These are phyloP conservation scores for Mustela nigripes DNA, from an alignment of 2,113 vertebrate species.

Conservation along the genomic window DNA sequence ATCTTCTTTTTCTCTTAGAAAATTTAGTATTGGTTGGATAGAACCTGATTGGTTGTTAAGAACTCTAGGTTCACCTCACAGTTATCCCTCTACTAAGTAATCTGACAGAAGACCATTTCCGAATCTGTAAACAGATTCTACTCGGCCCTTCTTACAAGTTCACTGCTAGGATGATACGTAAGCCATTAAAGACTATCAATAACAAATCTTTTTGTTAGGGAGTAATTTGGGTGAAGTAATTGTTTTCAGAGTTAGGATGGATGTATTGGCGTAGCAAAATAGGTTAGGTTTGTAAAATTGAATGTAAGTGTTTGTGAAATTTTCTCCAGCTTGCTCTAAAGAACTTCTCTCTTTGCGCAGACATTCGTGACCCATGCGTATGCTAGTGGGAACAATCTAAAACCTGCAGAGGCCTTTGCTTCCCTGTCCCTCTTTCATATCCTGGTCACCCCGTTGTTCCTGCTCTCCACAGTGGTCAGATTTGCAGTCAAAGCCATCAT, in stretches of 20 bases:
- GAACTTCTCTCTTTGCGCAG: constrained; percentile 81
- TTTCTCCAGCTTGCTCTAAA: not conserved
- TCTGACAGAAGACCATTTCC: constrained; percentile 19
- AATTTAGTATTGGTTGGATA: not conserved
- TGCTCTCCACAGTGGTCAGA: constrained; percentile 97
- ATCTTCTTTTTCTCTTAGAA: not conserved
- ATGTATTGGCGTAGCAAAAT: not conserved
- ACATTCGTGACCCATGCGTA: constrained; percentile 94
- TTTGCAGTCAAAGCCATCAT: constrained; percentile 97
- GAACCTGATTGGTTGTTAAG: not conserved
- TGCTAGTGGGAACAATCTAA: constrained; percentile 82
- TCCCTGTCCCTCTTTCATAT: constrained; percentile 97
- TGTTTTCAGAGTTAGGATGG: not conserved
- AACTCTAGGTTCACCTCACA: not conserved
- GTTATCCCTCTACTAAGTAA: not conserved
- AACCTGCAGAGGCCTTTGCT: constrained; percentile 94
- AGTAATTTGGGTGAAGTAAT: not conserved
- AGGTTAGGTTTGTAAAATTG: not conserved
- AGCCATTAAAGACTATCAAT: not conserved
- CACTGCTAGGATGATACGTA: not conserved
- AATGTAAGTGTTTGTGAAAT: not conserved
- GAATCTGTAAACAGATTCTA: not conserved
- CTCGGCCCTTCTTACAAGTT: not conserved
- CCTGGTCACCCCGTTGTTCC: constrained; percentile 96
- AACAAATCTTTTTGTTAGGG: not conserved